Evolutionary conservation across 2,113 vertebrate species (phyloP), one percentile per base, ranked within the genome.

Genomic region (Zingel zingel): DNA sequence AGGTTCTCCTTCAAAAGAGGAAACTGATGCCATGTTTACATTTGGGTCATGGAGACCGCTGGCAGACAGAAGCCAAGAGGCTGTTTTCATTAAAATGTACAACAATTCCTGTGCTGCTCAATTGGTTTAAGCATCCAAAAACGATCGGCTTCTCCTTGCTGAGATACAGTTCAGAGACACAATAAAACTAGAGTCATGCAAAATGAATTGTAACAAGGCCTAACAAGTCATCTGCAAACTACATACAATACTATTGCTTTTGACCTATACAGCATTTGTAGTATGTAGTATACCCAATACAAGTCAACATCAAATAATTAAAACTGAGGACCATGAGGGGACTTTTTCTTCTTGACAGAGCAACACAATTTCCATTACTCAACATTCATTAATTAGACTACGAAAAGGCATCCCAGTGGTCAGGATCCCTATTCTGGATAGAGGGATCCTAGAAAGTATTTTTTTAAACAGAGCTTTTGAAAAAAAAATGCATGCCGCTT

Each of bases 201-300:
- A 85, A 80, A 86, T 76, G 61, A 56, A 85, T 48, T 59, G 36
- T 67, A 71, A 82, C 70, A 84, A 80, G 58, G 43, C 0, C 30
- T 23, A 67, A 27, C 64, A 27, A 19, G n/a, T 75, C 50, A 23
- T 75, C 57, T 76, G 16, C 15, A 61, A 62, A 43, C 11, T 19
- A 18, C 25, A 21, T 30, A 43, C 10, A 43, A 43, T 15, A 27
- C 78, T 3, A 18, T 43, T 61, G 25, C 23, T 25, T 73, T 45
- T 27, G 19, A 45, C 11, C 39, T 39, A 43, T 43, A 10, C 45
- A 50, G 27, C 39, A 76, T 56, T 54, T 82, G 21, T 39, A 45
- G 14, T 50, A n/a, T 56, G 54, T 6, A 16, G 51, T 30, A 59
- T 7, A 65, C 11, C 23, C 45, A 61, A 63, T 72, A 58, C 0